Evolutionary conservation across 1,140 invertebrate species (phyloP).

Genomic region (Lepidurus packardi): DNA sequence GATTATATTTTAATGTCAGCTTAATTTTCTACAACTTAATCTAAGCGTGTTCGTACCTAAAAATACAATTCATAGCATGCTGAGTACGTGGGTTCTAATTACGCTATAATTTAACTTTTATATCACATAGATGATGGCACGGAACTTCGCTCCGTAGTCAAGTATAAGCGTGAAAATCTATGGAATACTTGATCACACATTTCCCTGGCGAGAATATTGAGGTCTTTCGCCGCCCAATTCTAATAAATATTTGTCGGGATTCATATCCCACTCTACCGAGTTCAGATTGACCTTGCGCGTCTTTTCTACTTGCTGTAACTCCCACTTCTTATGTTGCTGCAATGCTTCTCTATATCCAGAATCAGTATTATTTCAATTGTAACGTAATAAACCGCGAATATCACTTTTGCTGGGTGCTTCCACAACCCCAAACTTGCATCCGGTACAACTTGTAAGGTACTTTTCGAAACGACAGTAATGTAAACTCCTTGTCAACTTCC

Average conservation of each 20-base stretch:
- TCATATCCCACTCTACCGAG: conserved; percentile 79
- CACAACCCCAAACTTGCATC: conserved; percentile 78
- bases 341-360: conserved; percentile 61
- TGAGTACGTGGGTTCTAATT: background rate
- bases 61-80: conserved; percentile 7
- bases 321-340: conserved; percentile 82
- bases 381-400: background rate
- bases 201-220: conserved; percentile 31
- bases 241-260: conserved; percentile 80
- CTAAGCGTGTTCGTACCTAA: conserved; percentile 3
- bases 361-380: background rate
- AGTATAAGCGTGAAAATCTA: background rate
- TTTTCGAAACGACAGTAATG: conserved; percentile 52
- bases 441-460: conserved; percentile 56
- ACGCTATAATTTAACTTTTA: conserved; percentile 15
- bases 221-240: conserved; percentile 67
- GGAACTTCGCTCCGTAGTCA: conserved; percentile 13
- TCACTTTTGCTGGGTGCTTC: conserved; percentile 48
- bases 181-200: conserved; percentile 22
- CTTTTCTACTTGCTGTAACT: conserved; percentile 75
- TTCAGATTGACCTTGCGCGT: conserved; percentile 72
- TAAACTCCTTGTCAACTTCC: conserved; percentile 65
- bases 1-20: background rate
- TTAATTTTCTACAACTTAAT: background rate
- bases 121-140: conserved; percentile 1